Evolutionary conservation across 2,113 vertebrate genomes (phyloP).

Genomic region (Carassius carassius): DNA sequence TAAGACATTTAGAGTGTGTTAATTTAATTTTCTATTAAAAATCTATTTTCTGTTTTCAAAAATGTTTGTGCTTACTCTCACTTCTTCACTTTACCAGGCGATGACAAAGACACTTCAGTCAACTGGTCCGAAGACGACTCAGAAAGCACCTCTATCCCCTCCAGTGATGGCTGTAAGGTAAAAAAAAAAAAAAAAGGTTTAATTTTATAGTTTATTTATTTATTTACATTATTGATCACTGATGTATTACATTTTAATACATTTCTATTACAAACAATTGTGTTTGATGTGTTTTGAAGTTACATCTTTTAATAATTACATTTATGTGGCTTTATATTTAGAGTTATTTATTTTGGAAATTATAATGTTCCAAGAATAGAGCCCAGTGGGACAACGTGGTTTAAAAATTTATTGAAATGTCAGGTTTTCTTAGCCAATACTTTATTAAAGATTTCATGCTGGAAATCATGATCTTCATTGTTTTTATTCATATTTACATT

Average conservation of each 20-base stretch:
- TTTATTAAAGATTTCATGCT: not conserved
- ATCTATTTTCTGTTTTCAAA: not conserved
- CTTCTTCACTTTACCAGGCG: slow-evolving; percentile 71
- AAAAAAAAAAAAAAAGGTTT: not conserved
- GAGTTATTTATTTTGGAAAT: not conserved
- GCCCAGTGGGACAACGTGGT: not conserved
- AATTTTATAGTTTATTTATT: not conserved
- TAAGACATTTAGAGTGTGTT: not conserved
- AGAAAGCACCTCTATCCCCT: slow-evolving; percentile 80
- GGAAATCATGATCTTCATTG: not conserved
- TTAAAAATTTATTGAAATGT: not conserved
- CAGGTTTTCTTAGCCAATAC: not conserved
- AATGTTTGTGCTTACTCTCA: slow-evolving; percentile 32
- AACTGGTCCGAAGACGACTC: slow-evolving; percentile 84
- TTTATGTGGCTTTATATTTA: too few relatives aligned
- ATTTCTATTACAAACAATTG: too few relatives aligned
- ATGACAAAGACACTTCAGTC: slow-evolving; percentile 77
- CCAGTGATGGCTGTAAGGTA: slow-evolving; percentile 92
- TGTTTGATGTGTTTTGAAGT: too few relatives aligned
- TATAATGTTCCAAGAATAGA: not conserved
- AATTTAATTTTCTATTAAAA: not conserved
- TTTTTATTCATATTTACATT: not conserved
- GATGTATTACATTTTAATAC: too few relatives aligned
- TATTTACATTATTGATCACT: not conserved
- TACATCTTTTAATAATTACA: too few relatives aligned